Conservation (phyloP, 1,140 invertebrate species). For the Drosophila asahinai region DNA sequence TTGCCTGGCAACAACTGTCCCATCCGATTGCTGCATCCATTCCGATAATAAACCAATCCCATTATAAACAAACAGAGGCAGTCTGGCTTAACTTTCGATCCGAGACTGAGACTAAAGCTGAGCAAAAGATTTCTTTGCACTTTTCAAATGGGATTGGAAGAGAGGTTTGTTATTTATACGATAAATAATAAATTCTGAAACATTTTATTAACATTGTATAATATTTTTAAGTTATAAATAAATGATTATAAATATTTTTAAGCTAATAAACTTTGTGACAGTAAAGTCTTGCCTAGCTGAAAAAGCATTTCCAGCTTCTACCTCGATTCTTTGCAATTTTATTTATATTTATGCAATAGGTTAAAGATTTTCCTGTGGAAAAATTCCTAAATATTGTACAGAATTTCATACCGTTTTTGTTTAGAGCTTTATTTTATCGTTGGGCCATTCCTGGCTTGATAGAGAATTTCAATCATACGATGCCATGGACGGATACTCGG, state of each 20-base stretch:
- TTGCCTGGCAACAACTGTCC: conserved; percentile 23
- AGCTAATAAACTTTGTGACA: neutral
- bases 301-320: neutral
- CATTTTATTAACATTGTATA: too few species aligned
- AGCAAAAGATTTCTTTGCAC: neutral
- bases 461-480: conserved; percentile 16
- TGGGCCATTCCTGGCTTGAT: neutral
- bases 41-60: neutral
- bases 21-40: neutral
- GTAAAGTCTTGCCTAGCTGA: neutral
- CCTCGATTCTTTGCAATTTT: neutral
- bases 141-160: too few species aligned
- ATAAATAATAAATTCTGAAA: too few species aligned
- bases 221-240: too few species aligned
- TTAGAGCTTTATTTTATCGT: conserved; percentile 1
- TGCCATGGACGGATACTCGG: neutral
- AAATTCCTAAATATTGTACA: neutral
- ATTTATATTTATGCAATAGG: conserved; percentile 1
- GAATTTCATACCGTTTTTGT: neutral
- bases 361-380: neutral
- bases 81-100: neutral
- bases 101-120: neutral
- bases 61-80: neutral
- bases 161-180: too few species aligned
- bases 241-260: too few species aligned